phyloP scores from a whole-genome alignment of 2,113 vertebrate genomes.

The Siphamia tubifer region DNA sequence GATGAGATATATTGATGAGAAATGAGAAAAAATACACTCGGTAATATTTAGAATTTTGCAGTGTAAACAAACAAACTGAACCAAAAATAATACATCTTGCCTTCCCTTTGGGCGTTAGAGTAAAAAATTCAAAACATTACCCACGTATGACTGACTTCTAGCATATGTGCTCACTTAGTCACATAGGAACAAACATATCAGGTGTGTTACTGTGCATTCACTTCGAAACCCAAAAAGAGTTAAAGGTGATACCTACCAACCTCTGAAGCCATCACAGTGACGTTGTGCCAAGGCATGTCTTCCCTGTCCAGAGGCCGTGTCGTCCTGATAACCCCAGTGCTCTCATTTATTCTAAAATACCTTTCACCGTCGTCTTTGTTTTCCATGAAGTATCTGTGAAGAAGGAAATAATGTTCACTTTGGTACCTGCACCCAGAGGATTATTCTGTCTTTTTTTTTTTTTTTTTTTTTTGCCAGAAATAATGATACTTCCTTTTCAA shows the following conservation, averaged over 20 bases:
- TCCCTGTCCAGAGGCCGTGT: slow-evolving; percentile 90
- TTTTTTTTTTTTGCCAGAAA: no score
- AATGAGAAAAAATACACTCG: no score
- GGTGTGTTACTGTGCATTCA: background rate
- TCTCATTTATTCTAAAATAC: slow-evolving; percentile 88
- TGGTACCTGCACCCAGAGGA: background rate
- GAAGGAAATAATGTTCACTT: background rate
- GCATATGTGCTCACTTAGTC: background rate
- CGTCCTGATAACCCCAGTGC: slow-evolving; percentile 88
- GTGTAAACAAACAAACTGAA: no score
- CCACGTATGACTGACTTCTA: no score
- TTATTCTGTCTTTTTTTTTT: no score
- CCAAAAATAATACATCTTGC: no score
- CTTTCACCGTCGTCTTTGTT: slow-evolving; percentile 78
- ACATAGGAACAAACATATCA: background rate
- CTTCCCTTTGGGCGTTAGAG: no score
- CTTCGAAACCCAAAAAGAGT: background rate
- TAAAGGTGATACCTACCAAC: slow-evolving; percentile 82
- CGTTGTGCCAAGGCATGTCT: slow-evolving; percentile 90
- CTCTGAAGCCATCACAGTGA: slow-evolving; percentile 93
- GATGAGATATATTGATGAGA: no score
- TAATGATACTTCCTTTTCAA: no score
- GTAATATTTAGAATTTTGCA: no score
- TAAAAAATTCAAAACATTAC: no score
- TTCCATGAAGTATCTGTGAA: slow-evolving; percentile 88